phyloP scores from a whole-genome alignment of 2,113 vertebrate species.

The Ancistrus triradiatus region DNA sequence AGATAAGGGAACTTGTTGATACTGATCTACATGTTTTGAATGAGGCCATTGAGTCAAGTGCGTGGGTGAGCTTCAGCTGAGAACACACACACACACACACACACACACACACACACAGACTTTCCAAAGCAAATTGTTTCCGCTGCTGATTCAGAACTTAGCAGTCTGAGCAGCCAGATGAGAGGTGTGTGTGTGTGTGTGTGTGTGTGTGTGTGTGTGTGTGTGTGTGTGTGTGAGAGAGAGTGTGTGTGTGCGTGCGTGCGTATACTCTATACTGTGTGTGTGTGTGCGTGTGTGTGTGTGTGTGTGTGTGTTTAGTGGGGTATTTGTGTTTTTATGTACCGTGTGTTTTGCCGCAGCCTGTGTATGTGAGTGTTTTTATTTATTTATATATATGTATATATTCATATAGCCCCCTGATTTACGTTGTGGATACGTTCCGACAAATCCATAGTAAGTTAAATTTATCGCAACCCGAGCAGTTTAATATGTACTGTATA shows the following conservation, averaged over 20 bases:
- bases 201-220: slow-evolving; percentile 6
- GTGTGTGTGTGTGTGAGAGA: not conserved
- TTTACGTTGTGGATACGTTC: too few relatives aligned
- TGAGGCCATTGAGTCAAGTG: slow-evolving; percentile 57
- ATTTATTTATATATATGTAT: too few relatives aligned
- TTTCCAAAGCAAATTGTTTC: not conserved
- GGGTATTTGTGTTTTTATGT: too few relatives aligned
- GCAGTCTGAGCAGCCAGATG: not conserved
- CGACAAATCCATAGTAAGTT: too few relatives aligned
- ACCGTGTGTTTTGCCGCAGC: too few relatives aligned
- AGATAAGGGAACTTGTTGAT: slow-evolving; percentile 61
- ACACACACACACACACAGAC: not conserved
- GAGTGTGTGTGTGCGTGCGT: slow-evolving; percentile 1
- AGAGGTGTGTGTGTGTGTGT: too few relatives aligned
- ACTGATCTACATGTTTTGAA: slow-evolving; percentile 62
- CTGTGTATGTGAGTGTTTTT: too few relatives aligned
- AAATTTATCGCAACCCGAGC: too few relatives aligned
- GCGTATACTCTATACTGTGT: too few relatives aligned
- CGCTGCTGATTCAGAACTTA: not conserved
- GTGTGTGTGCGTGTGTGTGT: not conserved
- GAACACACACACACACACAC: slow-evolving; percentile 14
- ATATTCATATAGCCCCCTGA: too few relatives aligned
- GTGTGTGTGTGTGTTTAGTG: not conserved
- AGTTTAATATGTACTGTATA: too few relatives aligned
- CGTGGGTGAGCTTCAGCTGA: slow-evolving; percentile 60